Conservation (phyloP, 2,113 vertebrate genomes). For the Petromus typicus region DNA sequence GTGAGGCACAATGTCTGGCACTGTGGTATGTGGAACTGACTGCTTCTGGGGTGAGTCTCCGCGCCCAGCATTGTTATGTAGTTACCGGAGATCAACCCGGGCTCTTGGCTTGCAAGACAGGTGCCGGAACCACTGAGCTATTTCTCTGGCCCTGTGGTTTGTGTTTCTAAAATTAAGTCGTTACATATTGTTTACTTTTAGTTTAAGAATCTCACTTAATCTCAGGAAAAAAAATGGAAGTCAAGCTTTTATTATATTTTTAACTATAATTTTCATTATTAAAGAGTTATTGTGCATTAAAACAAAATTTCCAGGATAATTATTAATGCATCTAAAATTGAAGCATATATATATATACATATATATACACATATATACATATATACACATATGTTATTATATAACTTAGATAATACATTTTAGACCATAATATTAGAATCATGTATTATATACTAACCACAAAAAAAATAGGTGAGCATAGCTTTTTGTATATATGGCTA, state of each 20-base stretch:
- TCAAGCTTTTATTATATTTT: constrained; percentile 7
- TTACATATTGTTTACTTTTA: neutral
- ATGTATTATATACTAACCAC: neutral
- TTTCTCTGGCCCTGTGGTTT: too few species aligned
- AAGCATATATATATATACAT: neutral
- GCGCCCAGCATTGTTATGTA: too few species aligned
- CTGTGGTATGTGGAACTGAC: too few species aligned
- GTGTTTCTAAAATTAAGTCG: constrained; percentile 23
- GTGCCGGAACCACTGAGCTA: too few species aligned
- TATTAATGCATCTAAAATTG: neutral
- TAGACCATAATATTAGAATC: too few species aligned
- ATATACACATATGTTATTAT: too few species aligned
- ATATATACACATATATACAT: too few species aligned
- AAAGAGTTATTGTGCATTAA: neutral
- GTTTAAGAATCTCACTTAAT: neutral
- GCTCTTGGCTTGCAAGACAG: too few species aligned
- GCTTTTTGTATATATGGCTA: neutral
- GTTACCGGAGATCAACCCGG: too few species aligned
- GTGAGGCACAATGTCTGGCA: too few species aligned
- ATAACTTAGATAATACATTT: neutral
- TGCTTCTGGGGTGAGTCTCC: too few species aligned
- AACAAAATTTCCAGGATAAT: neutral
- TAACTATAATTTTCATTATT: constrained; percentile 26
- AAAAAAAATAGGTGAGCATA: neutral
- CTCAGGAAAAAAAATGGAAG: constrained; percentile 36